These are phyloP conservation scores for Tursiops truncatus DNA, from an alignment of 2,113 vertebrate species.

Conservation along the genomic window DNA sequence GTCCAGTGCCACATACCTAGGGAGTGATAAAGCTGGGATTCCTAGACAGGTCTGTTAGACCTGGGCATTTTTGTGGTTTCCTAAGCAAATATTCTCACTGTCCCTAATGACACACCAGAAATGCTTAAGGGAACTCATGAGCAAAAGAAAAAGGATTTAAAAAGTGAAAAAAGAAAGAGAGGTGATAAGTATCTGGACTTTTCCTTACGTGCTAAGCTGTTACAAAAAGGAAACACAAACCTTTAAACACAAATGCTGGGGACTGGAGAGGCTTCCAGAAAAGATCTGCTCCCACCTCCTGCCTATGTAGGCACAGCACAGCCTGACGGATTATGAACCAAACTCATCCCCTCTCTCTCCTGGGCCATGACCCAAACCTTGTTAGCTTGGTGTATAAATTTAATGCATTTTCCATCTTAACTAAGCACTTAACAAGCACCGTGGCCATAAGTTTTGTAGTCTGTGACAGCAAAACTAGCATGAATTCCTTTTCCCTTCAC, in stretches of 20 bases:
- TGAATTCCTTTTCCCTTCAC: neutral
- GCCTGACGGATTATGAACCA: neutral
- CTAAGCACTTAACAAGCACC: neutral
- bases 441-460: neutral
- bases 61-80: neutral
- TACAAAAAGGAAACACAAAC: neutral
- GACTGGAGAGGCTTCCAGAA: conserved; percentile 2
- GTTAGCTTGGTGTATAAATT: neutral
- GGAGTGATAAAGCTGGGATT: neutral
- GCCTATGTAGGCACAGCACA: neutral
- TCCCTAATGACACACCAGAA: conserved; percentile 24
- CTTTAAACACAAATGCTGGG: neutral
- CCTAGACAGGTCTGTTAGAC: neutral
- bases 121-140: conserved; percentile 1
- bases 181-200: neutral
- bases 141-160: neutral
- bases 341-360: neutral
- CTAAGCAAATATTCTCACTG: conserved; percentile 4
- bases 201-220: neutral
- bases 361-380: neutral
- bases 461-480: neutral
- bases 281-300: neutral
- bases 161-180: conserved; percentile 3
- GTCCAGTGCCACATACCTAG: neutral
- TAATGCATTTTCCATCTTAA: neutral